Evolutionary conservation across 2,888 invertebrate species (phyloP), one percentile per base, ranked within the genome.

Genomic region (Pecten maximus): DNA sequence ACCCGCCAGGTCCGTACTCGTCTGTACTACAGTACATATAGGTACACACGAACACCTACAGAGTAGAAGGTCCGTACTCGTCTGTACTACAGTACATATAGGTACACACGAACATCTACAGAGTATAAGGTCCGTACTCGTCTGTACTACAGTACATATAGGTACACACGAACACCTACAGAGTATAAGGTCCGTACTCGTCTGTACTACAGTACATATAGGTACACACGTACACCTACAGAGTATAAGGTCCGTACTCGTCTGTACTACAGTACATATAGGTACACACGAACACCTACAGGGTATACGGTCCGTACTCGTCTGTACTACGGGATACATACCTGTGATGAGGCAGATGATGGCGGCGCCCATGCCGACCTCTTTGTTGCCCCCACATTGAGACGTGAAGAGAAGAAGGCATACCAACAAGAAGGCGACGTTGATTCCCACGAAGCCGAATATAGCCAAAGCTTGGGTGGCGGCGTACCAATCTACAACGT

Each of bases 381-480:
- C 94, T 28, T 88, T 91, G 88, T 94, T 94, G 60, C 91, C 91
- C 90, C 92, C 91, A 89, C 94, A 94, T 60, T 90, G 91, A 0
- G 89, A 89, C 28, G 93, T 92, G 91, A 93, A 95, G 87, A 94
- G 92, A 90, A 92, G 93, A 15, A 94, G 92, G 19, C 93, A 90
- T 2, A 94, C 54, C 23, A 94, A 87, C 87, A 94, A 90, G 16
- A 92, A 91, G 0, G 93, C 92, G 0, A 94, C 90, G 86, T 93
- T 92, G 88, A 94, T 93, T 8, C 94, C 94, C 88, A 94, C 90
- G 90, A 95, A 94, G 28, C 94, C 95, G 44, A 95, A 92, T 8
- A 91, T 92, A 16, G 93, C 92, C 35, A 93, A 90, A 0, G 94
- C 94, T 87, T 95, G 95, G 8, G 92, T 88, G 12, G 93, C 93